phyloP scores from a whole-genome alignment of 2,797 vertebrate species.

The Pantherophis vulpinus region DNA sequence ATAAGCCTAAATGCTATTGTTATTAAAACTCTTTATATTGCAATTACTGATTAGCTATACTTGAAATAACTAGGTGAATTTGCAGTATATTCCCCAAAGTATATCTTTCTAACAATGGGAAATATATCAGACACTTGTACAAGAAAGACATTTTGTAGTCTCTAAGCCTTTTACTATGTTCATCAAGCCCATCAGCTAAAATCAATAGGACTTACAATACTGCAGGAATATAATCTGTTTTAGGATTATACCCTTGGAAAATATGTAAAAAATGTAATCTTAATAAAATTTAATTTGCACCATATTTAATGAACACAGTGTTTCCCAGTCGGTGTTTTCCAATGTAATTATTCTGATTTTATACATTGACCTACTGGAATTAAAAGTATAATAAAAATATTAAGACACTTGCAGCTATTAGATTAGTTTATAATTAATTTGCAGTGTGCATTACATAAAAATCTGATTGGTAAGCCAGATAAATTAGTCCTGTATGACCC shows the following conservation, averaged over 20 bases:
- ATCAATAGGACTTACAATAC: background rate
- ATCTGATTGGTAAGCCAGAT: slow-evolving; percentile 39
- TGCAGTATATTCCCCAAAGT: background rate
- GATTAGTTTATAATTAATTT: slow-evolving; percentile 43
- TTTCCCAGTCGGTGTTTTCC: slow-evolving; percentile 22
- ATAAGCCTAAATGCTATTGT: background rate
- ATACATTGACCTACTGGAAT: slow-evolving; percentile 31
- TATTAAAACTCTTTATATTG: background rate
- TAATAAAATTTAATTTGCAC: slow-evolving; percentile 19
- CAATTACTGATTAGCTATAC: slow-evolving; percentile 17
- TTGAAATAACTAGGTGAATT: slow-evolving; percentile 6
- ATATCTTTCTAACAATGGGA: background rate
- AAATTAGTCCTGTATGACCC: slow-evolving; percentile 34
- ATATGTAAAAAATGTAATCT: slow-evolving; percentile 22
- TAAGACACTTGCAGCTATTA: slow-evolving; percentile 22
- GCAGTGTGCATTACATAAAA: slow-evolving; percentile 39
- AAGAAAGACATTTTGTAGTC: background rate
- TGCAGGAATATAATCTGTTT: slow-evolving; percentile 21
- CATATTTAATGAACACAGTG: background rate
- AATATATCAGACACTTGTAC: background rate
- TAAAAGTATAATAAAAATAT: slow-evolving; percentile 28
- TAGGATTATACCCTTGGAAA: slow-evolving; percentile 24
- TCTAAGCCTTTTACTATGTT: background rate
- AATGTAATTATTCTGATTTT: slow-evolving; percentile 28
- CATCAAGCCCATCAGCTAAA: background rate